phyloP scores from a whole-genome alignment of 2,113 vertebrate species.

The Tyto alba region DNA sequence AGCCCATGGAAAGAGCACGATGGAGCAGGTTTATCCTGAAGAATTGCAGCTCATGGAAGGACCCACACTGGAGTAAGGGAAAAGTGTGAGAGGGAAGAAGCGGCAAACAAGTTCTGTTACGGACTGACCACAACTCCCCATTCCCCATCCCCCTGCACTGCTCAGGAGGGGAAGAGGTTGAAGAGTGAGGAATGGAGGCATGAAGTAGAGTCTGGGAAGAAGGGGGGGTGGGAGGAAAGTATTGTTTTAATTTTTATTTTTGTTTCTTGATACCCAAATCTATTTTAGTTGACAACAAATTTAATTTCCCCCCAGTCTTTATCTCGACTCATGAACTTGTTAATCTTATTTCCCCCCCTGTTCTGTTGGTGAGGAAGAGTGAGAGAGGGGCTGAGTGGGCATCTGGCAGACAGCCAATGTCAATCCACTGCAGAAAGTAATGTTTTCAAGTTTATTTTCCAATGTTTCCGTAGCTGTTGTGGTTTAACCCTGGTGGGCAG shows the following conservation, averaged over 20 bases:
- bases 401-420: background rate
- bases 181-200: background rate
- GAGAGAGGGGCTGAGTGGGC: background rate
- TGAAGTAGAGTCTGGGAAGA: background rate
- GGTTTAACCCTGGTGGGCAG: background rate
- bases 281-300: background rate
- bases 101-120: background rate
- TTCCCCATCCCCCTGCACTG: background rate
- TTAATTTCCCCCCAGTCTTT: background rate
- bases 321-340: background rate
- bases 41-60: background rate
- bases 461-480: background rate
- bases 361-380: background rate
- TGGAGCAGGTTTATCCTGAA: background rate
- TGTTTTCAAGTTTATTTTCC: background rate
- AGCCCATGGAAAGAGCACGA: background rate
- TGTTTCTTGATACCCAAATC: fast-evolving
- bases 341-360: background rate
- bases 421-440: background rate
- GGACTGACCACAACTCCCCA: background rate
- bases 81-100: background rate
- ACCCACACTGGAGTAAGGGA: background rate
- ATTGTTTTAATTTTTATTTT: background rate
- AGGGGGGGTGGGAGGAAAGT: fast-evolving
- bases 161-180: background rate